Conservation (phyloP, 2,113 vertebrate genomes). For the Salvelinus namaycush region DNA sequence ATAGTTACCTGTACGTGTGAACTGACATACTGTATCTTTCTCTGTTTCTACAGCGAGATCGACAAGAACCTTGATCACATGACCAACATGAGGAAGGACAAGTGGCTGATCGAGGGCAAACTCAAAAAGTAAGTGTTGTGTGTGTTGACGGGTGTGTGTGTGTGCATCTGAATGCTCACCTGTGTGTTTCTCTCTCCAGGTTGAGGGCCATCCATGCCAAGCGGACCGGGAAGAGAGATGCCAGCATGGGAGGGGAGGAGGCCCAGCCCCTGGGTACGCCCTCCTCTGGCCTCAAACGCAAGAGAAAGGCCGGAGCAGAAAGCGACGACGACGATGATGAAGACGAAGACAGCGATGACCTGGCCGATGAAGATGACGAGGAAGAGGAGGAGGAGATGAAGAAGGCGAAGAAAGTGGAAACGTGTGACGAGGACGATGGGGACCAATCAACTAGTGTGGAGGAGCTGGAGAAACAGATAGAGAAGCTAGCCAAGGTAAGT, state of each 20-base stretch:
- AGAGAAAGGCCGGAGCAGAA: constrained; percentile 83
- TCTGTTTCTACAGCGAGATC: constrained; percentile 85
- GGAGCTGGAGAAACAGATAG: constrained; percentile 97
- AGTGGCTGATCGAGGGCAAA: constrained; percentile 97
- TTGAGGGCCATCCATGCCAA: constrained; percentile 93
- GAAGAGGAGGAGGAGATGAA: constrained; percentile 97
- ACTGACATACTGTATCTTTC: constrained; percentile 15
- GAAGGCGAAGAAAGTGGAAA: constrained; percentile 89
- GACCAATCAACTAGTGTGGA: constrained; percentile 93
- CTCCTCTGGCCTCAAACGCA: constrained; percentile 83
- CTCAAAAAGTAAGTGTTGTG: constrained; percentile 91
- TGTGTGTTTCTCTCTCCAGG: constrained; percentile 68
- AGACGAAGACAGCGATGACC: constrained; percentile 85
- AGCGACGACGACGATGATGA: constrained; percentile 92
- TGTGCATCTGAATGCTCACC: background rate
- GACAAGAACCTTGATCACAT: constrained; percentile 98
- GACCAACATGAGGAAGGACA: constrained; percentile 97
- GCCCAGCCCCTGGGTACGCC: constrained; percentile 81
- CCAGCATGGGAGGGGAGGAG: constrained; percentile 80
- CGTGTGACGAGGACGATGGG: constrained; percentile 94
- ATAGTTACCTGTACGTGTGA: background rate
- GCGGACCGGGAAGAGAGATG: constrained; percentile 89
- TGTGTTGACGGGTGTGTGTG: constrained; percentile 29
- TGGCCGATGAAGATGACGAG: constrained; percentile 91
- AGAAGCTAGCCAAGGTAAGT: constrained; percentile 93